phyloP scores from a whole-genome alignment of 2,888 invertebrate species.

The Pachliopta kotzebuea region DNA sequence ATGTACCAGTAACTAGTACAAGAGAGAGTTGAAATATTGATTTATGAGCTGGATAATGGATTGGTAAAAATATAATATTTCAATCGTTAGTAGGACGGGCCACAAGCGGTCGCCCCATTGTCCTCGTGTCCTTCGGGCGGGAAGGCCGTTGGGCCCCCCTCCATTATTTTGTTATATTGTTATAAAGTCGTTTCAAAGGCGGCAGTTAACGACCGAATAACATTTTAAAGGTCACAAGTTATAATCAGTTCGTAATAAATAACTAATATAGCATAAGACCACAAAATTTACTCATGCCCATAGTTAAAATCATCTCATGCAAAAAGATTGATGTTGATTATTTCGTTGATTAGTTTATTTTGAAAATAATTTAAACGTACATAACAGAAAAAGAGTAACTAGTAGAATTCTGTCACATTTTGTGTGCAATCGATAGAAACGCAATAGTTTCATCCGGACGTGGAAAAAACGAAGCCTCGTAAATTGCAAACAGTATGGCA shows the following conservation, averaged over 20 bases:
- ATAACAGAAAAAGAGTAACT: too few species aligned
- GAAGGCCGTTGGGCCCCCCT: slow-evolving; percentile 55
- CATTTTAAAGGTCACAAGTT: slow-evolving; percentile 24
- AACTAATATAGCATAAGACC: slow-evolving; percentile 5
- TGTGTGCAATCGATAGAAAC: slow-evolving; percentile 3
- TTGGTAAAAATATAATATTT: slow-evolving; percentile 46
- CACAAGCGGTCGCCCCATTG: slow-evolving; percentile 55
- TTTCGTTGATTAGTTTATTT: too few species aligned
- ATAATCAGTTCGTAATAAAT: background rate
- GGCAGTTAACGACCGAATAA: slow-evolving; percentile 34
- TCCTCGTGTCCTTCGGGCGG: slow-evolving; percentile 59
- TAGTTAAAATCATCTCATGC: too few species aligned
- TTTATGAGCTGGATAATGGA: slow-evolving; percentile 52
- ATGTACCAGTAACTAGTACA: slow-evolving; percentile 46
- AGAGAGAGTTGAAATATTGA: slow-evolving; percentile 53
- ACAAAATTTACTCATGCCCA: too few species aligned
- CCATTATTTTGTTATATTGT: slow-evolving; percentile 38
- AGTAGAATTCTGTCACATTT: background rate
- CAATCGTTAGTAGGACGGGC: slow-evolving; percentile 49
- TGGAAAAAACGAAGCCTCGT: slow-evolving; percentile 62
- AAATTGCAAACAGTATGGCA: slow-evolving; percentile 67
- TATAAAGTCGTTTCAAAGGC: slow-evolving; percentile 39
- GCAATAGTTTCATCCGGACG: slow-evolving; percentile 54
- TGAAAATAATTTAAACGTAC: too few species aligned
- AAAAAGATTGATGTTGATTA: too few species aligned